Base-by-base conservation (phyloP, 2,888 invertebrate genomes). In the Desoria tigrina region DNA sequence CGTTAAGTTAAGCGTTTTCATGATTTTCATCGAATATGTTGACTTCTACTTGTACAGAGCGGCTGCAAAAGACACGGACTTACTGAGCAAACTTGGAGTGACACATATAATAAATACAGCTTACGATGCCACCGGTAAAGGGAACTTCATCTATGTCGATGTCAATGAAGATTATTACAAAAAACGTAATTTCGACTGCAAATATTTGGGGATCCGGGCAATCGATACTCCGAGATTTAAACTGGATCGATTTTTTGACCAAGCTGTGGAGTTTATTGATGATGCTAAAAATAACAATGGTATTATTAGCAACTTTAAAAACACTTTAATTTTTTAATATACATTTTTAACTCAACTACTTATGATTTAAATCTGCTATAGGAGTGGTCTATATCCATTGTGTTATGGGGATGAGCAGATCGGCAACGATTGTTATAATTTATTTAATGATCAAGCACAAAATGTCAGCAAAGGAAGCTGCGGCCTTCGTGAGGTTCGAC, bases 381-480 rank as follows among this genome's bases (percentile, higher is more conserved):
- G 91, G 90, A 69, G 88, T 88, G 79, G 86, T 89, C 39, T 83
- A 90, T 65, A 89, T 92, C 7, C 90, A 92, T 79, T 92, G 92
- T 78, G 82, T 89, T 76, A 87, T 90, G 83, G 91, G 91, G 32
- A 87, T 91, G 77, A 91, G 91, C 1, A 86, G 92, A 9, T 91
- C 90, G 45, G 88, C 90, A 56, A 90, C 91, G 1, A 88, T 90
- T 77, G 89, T 89, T 1, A 81, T 91, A 72, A 90, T 90, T 4
- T 91, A 89, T 79, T 83, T 92, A 66, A 91, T 92, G 89, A 87
- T 90, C 76, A 87, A 86, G 77, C 86, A 87, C 65, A 86, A 86
- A 69, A 88, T 90, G 87, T 82, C 86, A 49, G 87, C 90, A 16
- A 82, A 85, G 0, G 89, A 90, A 74, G 90, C 91, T n/a, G 81